A percentile compares a stretch with the other conserved stretches of the same genome.
These are phyloP conservation scores for Synanceia verrucosa DNA, from an alignment of 2,797 vertebrate species.

Conservation along the genomic window DNA sequence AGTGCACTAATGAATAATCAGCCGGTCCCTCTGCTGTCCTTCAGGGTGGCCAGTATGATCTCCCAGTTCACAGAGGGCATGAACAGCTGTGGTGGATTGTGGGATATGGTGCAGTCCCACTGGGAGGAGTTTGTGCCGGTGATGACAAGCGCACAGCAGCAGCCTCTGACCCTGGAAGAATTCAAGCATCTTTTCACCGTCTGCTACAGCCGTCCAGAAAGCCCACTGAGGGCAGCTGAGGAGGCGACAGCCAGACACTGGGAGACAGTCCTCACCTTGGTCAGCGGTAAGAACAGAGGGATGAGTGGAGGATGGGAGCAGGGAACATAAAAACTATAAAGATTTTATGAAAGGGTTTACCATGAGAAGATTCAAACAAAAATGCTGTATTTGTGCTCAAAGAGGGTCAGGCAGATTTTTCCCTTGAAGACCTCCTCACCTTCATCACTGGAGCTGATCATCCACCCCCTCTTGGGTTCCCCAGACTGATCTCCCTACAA, in stretches of 20 bases:
- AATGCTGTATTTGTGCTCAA: conserved; percentile 1
- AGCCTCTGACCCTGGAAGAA: conserved; percentile 40
- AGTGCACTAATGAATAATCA: neutral
- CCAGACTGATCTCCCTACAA: conserved; percentile 49
- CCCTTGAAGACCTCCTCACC: conserved; percentile 72
- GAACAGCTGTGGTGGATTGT: conserved; percentile 77
- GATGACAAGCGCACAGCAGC: conserved; percentile 55
- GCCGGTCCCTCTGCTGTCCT: conserved; percentile 1
- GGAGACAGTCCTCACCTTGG: conserved; percentile 62
- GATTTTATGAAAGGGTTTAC: too few species aligned
- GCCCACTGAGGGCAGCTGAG: conserved; percentile 56
- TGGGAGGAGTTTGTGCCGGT: conserved; percentile 68
- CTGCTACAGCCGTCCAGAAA: conserved; percentile 56
- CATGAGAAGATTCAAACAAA: neutral
- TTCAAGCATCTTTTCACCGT: conserved; percentile 69
- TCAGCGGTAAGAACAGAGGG: conserved; percentile 54
- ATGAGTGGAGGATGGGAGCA: neutral
- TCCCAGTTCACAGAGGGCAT: conserved; percentile 75
- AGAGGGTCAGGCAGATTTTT: conserved; percentile 47
- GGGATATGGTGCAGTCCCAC: conserved; percentile 66
- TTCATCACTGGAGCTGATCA: conserved; percentile 72
- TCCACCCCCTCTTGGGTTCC: conserved; percentile 68
- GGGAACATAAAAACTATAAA: too few species aligned
- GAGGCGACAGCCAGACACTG: conserved; percentile 61
- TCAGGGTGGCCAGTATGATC: conserved; percentile 76